phyloP scores from a whole-genome alignment of 2,888 invertebrate species.

The Hedychridium roseum region DNA sequence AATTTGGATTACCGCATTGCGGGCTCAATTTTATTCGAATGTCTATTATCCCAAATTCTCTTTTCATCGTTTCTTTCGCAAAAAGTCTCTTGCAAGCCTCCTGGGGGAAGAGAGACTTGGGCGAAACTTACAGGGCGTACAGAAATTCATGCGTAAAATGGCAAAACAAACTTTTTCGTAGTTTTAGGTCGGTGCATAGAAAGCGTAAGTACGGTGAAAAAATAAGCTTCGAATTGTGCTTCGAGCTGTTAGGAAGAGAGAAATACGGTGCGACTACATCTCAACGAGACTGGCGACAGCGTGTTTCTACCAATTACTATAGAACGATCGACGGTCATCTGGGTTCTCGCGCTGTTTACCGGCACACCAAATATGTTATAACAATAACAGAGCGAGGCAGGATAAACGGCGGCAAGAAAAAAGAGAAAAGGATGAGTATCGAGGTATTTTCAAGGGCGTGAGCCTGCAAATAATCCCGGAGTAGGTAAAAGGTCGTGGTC shows the following conservation, averaged over 20 bases:
- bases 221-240: neutral
- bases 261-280: slow-evolving; percentile 31
- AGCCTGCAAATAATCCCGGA: slow-evolving; percentile 41
- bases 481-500: neutral
- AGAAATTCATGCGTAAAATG: no score
- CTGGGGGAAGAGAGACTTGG: no score
- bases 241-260: neutral
- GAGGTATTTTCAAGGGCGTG: slow-evolving; percentile 39
- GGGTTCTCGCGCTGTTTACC: slow-evolving; percentile 40
- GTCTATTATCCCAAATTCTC: no score
- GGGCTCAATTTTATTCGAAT: no score
- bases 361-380: slow-evolving; percentile 45
- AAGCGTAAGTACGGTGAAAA: no score
- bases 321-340: slow-evolving; percentile 32
- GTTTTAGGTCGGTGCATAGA: no score
- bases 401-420: slow-evolving; percentile 2
- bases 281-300: slow-evolving; percentile 58
- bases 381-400: slow-evolving; percentile 33
- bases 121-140: no score
- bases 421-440: neutral
- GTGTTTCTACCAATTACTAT: slow-evolving; percentile 57
- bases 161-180: no score
- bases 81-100: no score
- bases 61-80: no score
- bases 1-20: no score